These are phyloP conservation scores for Lophius americanus DNA, from an alignment of 2,797 vertebrate species.

Conservation along the genomic window DNA sequence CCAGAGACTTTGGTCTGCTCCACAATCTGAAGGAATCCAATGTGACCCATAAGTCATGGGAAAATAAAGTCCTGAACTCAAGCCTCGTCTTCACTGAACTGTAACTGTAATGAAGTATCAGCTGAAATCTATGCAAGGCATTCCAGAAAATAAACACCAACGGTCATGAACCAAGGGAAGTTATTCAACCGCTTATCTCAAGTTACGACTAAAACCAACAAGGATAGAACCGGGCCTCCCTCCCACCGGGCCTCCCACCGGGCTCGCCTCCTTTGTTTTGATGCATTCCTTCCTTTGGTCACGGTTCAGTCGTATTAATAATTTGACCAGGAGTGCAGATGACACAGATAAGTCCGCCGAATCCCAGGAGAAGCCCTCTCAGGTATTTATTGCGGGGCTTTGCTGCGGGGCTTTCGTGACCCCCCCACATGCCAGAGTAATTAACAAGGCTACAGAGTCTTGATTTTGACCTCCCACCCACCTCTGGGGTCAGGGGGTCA, in stretches of 20 bases:
- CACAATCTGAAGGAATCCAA: too few relatives aligned
- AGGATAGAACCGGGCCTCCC: not conserved
- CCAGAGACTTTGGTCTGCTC: too few relatives aligned
- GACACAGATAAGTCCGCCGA: conserved; percentile 4
- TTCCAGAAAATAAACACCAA: too few relatives aligned
- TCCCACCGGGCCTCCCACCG: not conserved
- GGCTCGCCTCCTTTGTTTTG: conserved; percentile 3
- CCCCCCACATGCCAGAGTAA: conserved; percentile 58
- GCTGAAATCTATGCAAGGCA: too few relatives aligned
- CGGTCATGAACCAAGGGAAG: too few relatives aligned
- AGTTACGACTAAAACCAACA: too few relatives aligned
- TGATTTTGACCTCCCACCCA: conserved; percentile 40
- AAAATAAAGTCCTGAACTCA: too few relatives aligned
- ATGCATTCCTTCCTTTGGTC: conserved; percentile 24
- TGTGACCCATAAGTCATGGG: too few relatives aligned
- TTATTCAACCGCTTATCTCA: too few relatives aligned
- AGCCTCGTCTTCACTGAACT: too few relatives aligned
- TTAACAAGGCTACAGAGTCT: conserved; percentile 44
- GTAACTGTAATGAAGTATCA: too few relatives aligned
- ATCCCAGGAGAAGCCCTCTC: conserved; percentile 21
- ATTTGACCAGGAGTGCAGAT: conserved; percentile 1
- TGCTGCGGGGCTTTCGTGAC: conserved; percentile 30
- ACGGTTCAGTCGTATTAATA: conserved; percentile 5
- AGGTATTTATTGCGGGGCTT: conserved; percentile 33
- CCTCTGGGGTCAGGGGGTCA: conserved; percentile 48